Evolutionary conservation across 2,888 invertebrate species (phyloP), one percentile per base, ranked within the genome.

Genomic region (Trypoxylon attenuatum): DNA sequence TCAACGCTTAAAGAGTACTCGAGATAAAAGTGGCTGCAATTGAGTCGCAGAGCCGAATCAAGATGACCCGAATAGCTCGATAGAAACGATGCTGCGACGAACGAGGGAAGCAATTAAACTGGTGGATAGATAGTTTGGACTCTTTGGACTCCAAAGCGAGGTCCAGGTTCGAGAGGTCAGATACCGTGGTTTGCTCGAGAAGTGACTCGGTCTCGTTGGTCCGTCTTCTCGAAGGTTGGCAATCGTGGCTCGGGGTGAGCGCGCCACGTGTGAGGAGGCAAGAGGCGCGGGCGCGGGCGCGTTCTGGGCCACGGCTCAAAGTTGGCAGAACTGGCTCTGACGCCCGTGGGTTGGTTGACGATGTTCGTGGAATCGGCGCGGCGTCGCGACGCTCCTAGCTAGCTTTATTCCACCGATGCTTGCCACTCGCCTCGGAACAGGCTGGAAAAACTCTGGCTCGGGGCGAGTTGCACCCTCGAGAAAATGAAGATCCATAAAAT

Each of bases 251-350:
- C 33, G 27, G n/a, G n/a, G 59, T 54, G 67, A 64, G 64, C 62
- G n/a, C n/a, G 78, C 76, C 82, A 82, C 82, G 83, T 83, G 84
- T 77, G 75, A 76, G 45, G 42, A 42, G 8, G 56, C 47, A 29
- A 43, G 62, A 73, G 69, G 70, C 62, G 58, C 54, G 49, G 13
- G 33, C n/a, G n/a, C n/a, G 33, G 4, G 33, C n/a, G 13, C 10
- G 13, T 13, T 33, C 4, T 3, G 33, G 33, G 33, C 33, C n/a
- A n/a, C n/a, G 63, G 51, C 70, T 69, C 67, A 67, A 69, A 52
- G 81, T 84, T 84, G 84, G 82, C 68, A 82, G 71, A 52, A 76
- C 78, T 79, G 82, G 33, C 52, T 67, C 50, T 53, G 68, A 61
- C 53, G 69, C 33, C 62, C 66, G 61, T 65, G 57, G 56, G 43